Evolutionary conservation across 2,113 vertebrate genomes (phyloP), one percentile per base, ranked within the genome.

Genomic region (Aphyosemion australe): DNA sequence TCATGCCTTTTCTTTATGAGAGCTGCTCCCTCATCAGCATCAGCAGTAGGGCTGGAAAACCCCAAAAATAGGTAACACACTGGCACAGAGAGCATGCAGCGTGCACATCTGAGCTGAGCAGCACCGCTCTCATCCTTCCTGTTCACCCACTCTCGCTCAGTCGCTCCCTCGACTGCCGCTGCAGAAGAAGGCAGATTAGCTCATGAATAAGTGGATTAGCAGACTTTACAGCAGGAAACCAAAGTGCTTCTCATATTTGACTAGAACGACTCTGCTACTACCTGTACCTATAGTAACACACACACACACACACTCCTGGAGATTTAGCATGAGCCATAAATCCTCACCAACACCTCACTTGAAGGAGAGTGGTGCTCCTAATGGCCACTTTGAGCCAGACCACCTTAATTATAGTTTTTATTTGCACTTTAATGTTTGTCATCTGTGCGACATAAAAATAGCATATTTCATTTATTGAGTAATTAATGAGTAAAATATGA

Each of bases 131-230:
- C 79, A 73, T 81, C 71, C 63, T 80, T 72, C 64, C 75, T 78
- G 1, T 79, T 86, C 83, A 76, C 76, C 69, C 83, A 77, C 79
- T 75, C 79, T 82, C 76, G 69, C 79, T 69, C 48, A 48, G 73
- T 64, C 79, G 58, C 75, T 79, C 84, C 80, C 73, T 87, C 80
- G 88, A 87, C 90, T 90, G 88, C 85, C 79, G 62, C 83, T 58
- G 90, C 87, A 88, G 89, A 86, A 73, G 89, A 88, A 91, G 88
- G 89, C 89, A 93, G 89, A 93, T 93, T 93, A 92, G 87, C 85
- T 85, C 81, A 81, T 92, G 91, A 93, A 93, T 93, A 93, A 91
- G 89, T 93, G 92, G 91, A 94, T 94, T 92, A 92, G 84, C 88
- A 89, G 87, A 91, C 84, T 92, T 91, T 92, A 90, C 90, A 89